A percentile compares a stretch with the other conserved stretches of the same genome.
Conservation (phyloP, 2,888 invertebrate genomes). For the Ptychoptera albimana region DNA sequence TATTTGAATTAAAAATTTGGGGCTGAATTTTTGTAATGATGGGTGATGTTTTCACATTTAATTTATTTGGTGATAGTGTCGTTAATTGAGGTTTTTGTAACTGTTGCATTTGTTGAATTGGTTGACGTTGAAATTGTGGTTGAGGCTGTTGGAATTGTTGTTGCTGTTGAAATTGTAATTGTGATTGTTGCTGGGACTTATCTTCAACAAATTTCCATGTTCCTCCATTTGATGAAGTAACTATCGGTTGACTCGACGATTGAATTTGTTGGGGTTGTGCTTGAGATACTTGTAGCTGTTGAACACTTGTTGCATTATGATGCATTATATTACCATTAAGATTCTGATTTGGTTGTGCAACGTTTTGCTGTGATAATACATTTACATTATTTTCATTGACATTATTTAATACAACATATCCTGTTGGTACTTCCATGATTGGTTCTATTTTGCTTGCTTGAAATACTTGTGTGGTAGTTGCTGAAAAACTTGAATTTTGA, state of each 20-base stretch:
- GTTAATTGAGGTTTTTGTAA: slow-evolving; percentile 24
- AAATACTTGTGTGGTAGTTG: slow-evolving; percentile 63
- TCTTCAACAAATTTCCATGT: background rate
- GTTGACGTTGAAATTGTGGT: slow-evolving; percentile 4
- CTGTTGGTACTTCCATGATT: slow-evolving; percentile 56
- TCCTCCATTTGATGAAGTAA: slow-evolving; percentile 9
- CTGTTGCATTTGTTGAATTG: slow-evolving; percentile 5
- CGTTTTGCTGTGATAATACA: slow-evolving; percentile 11
- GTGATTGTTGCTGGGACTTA: slow-evolving; percentile 5
- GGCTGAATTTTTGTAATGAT: slow-evolving; percentile 14
- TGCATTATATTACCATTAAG: too few relatives aligned
- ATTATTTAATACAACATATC: slow-evolving; percentile 53
- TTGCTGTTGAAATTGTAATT: slow-evolving; percentile 8
- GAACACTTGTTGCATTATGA: slow-evolving; percentile 10
- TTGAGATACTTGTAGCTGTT: slow-evolving; percentile 14
- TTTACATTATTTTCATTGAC: slow-evolving; percentile 33
- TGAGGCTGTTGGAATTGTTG: slow-evolving; percentile 6
- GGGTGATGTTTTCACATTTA: slow-evolving; percentile 10
- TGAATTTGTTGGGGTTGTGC: slow-evolving; percentile 16
- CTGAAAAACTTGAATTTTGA: slow-evolving; percentile 68
- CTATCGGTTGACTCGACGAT: slow-evolving; percentile 7
- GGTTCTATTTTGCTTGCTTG: slow-evolving; percentile 76
- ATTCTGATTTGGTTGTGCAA: background rate
- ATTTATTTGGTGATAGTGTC: slow-evolving; percentile 13
- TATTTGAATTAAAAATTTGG: slow-evolving; percentile 7